A percentile compares a stretch with the other conserved stretches of the same genome.
Evolutionary conservation across 2,797 vertebrate species (phyloP).

Genomic region (Champsocephalus esox): DNA sequence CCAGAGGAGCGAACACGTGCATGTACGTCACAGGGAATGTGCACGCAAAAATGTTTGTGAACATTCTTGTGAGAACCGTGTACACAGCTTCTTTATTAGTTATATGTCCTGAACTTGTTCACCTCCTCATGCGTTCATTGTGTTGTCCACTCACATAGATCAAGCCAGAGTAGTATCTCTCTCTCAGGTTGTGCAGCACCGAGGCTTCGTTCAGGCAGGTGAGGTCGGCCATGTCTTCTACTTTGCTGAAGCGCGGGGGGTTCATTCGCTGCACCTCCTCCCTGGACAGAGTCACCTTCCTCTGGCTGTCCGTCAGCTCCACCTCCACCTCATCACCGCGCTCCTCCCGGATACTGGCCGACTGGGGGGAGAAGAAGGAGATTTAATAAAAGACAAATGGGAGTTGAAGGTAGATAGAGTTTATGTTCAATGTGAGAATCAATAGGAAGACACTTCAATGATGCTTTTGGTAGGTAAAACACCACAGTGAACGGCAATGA

Average conservation of each 20-base stretch:
- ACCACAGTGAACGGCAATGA: neutral
- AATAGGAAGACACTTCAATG: too few species aligned
- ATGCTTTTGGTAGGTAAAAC: neutral
- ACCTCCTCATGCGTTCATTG: neutral
- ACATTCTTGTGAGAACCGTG: neutral
- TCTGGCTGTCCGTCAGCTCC: constrained; percentile 91
- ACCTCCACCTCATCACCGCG: constrained; percentile 91
- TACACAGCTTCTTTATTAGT: constrained; percentile 2
- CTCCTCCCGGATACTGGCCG: constrained; percentile 90
- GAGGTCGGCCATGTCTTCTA: constrained; percentile 95
- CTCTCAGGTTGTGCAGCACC: constrained; percentile 93
- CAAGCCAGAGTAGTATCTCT: constrained; percentile 93
- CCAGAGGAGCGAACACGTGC: constrained; percentile 29
- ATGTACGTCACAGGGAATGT: constrained; percentile 23
- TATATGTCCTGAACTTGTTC: neutral
- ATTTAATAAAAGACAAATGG: neutral
- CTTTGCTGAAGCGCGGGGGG: constrained; percentile 95
- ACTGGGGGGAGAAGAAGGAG: constrained; percentile 66
- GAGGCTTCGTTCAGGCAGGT: constrained; percentile 96
- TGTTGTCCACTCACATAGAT: constrained; percentile 90
- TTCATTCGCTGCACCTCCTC: constrained; percentile 96
- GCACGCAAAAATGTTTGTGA: neutral
- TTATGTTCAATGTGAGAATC: neutral
- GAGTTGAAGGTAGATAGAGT: neutral
- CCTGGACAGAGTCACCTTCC: constrained; percentile 86